These are phyloP conservation scores for Atta colombica DNA, from an alignment of 1,140 invertebrate genomes.

Conservation along the genomic window DNA sequence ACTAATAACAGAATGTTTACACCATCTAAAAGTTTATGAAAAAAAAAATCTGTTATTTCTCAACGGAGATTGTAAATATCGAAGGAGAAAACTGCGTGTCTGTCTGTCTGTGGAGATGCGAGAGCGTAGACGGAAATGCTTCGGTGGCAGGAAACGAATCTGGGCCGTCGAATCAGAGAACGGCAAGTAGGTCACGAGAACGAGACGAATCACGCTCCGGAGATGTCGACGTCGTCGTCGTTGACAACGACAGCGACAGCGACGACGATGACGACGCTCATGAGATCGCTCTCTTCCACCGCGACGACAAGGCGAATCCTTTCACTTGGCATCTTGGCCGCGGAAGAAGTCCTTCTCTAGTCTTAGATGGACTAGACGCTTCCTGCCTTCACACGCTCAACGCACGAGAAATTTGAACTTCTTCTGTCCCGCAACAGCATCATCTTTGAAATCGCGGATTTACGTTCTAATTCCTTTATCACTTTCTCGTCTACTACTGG, in stretches of 20 bases:
- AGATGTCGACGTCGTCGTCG: conserved; percentile 62
- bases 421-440: conserved; percentile 2
- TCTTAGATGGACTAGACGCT: conserved; percentile 48
- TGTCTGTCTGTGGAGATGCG: conserved; percentile 12
- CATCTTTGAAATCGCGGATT: conserved; percentile 15
- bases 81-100: conserved; percentile 42
- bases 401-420: conserved; percentile 30
- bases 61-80: not conserved
- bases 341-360: conserved; percentile 57
- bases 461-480: conserved; percentile 6
- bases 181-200: conserved; percentile 83
- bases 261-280: conserved; percentile 46
- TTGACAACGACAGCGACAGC: conserved; percentile 52
- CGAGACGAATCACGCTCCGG: conserved; percentile 66
- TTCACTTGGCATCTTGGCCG: conserved; percentile 66
- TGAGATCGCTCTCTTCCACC: conserved; percentile 15
- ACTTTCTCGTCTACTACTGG: not conserved
- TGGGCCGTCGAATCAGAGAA: conserved; percentile 81
- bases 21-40: too few relatives aligned
- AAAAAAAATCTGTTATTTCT: not conserved
- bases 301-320: conserved; percentile 53
- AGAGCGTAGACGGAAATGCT: conserved; percentile 50
- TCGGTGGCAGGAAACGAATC: conserved; percentile 79
- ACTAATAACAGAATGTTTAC: not conserved
- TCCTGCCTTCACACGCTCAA: conserved; percentile 36